Evolutionary conservation across 2,797 vertebrate genomes (phyloP).

Genomic region (Darevskia mixta): DNA sequence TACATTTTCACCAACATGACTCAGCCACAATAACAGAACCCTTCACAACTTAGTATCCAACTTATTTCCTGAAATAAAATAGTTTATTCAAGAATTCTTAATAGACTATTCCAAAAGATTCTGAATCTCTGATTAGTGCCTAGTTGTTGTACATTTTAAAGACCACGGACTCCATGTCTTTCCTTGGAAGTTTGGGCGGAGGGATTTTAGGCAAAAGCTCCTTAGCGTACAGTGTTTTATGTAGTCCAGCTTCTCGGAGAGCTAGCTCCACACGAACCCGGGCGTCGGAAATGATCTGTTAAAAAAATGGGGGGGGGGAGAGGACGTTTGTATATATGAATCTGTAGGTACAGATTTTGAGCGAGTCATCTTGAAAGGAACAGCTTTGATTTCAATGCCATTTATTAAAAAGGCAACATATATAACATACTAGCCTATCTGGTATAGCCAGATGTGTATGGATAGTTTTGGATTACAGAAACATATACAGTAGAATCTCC

Average conservation of each 20-base stretch:
- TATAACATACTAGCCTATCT: neutral
- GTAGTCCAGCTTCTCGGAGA: slow-evolving; percentile 91
- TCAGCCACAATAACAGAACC: accelerated
- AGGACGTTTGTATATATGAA: neutral
- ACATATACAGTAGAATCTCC: neutral
- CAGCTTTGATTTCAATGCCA: neutral
- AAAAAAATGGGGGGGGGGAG: slow-evolving; percentile 56
- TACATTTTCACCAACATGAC: neutral
- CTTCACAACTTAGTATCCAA: accelerated
- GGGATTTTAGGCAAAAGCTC: slow-evolving; percentile 85
- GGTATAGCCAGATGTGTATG: neutral
- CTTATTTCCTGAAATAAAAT: neutral
- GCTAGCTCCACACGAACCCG: slow-evolving; percentile 89
- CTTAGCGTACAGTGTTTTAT: slow-evolving; percentile 86
- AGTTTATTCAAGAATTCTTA: slow-evolving; percentile 21
- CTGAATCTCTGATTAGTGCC: neutral
- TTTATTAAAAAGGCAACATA: neutral
- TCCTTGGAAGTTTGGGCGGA: slow-evolving; percentile 88
- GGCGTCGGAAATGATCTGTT: slow-evolving; percentile 91
- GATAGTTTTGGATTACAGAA: neutral
- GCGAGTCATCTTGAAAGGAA: neutral
- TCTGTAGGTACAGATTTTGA: neutral
- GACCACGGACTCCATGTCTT: slow-evolving; percentile 84
- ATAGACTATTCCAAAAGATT: neutral
- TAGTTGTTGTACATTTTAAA: slow-evolving; percentile 76